Base-by-base conservation (phyloP, 2,113 vertebrate species). In the Mola mola region DNA sequence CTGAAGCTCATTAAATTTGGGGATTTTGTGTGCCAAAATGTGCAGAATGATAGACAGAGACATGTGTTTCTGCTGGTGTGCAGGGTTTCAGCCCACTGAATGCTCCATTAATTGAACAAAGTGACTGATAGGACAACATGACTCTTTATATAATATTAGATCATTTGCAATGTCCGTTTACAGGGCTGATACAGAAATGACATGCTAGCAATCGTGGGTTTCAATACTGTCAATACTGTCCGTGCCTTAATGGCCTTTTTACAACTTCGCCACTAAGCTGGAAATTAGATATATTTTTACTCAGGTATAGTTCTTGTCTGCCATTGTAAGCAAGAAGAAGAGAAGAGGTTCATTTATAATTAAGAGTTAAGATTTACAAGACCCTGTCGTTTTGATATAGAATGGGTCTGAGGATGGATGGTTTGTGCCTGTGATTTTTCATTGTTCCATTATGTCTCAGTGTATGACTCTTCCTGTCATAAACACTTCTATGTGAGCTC, bases 321-420 rank as follows among this genome's bases (percentile, higher is more conserved):
- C 40, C 31, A 53, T 47, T 56, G 60, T 16, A 48, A 41, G 41
- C 49, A 48, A n/a, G 44, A 49, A 20, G 37, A 62, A 66, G 57
- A 49, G 29, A 63, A 64, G 51, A 66, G 51, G 49, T 64, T 76
- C 44, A 79, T 78, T 85, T 51, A 81, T 81, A 82, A 86, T 83
- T 78, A 75, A 84, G 12, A 67, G 25, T 36, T 28, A 43, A 67
- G 51, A 79, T 82, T 79, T 78, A 78, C 69, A 56, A 34, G 55
- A 17, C 37, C 37, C 37, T 77, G 66, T 68, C 38, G 3, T 70
- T 68, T 58, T 76, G 59, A 87, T 78, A 53, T 58, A 69, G 72
- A 81, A 76, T 79, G 69, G 59, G 43, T 82, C 77, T 73, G 40
- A 57, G 56, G 50, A 72, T 64, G 62, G 46, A 56, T 47, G 67